Conservation (phyloP, 2,797 vertebrate genomes). For the Chelidonichthys spinosus region DNA sequence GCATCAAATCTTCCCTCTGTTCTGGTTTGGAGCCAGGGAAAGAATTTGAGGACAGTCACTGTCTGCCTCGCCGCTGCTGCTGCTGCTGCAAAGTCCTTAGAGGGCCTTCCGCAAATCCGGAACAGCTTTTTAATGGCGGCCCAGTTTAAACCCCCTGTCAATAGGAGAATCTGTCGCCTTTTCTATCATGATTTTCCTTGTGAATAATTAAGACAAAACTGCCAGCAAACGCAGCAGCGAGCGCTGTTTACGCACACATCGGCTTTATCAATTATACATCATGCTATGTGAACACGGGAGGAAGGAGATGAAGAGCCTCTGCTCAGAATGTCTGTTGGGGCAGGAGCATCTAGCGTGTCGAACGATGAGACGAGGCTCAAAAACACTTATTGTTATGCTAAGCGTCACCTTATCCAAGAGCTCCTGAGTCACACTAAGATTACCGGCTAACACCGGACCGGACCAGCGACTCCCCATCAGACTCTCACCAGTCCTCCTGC, state of each 20-base stretch:
- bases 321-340: slow-evolving; percentile 28
- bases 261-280: slow-evolving; percentile 67
- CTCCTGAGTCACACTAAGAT: not conserved
- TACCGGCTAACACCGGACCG: too few species aligned
- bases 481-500: not conserved
- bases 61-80: slow-evolving; percentile 1
- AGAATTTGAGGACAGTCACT: slow-evolving; percentile 34
- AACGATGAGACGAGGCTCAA: slow-evolving; percentile 5
- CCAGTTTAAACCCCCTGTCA: slow-evolving; percentile 61
- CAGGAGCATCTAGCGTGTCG: slow-evolving; percentile 31
- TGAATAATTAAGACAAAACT: slow-evolving; percentile 71
- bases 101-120: slow-evolving; percentile 18
- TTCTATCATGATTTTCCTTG: slow-evolving; percentile 51
- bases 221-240: slow-evolving; percentile 43
- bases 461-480: not conserved
- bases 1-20: not conserved
- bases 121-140: slow-evolving; percentile 41
- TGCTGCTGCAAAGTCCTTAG: too few species aligned
- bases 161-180: slow-evolving; percentile 30
- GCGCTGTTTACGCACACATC: slow-evolving; percentile 57
- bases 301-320: slow-evolving; percentile 33
- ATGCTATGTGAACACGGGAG: slow-evolving; percentile 24
- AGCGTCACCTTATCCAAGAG: not conserved
- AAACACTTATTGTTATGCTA: not conserved
- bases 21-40: not conserved